Conservation (phyloP, 2,113 vertebrate species). For the western clawed frog (Xenopus tropicalis) region DNA sequence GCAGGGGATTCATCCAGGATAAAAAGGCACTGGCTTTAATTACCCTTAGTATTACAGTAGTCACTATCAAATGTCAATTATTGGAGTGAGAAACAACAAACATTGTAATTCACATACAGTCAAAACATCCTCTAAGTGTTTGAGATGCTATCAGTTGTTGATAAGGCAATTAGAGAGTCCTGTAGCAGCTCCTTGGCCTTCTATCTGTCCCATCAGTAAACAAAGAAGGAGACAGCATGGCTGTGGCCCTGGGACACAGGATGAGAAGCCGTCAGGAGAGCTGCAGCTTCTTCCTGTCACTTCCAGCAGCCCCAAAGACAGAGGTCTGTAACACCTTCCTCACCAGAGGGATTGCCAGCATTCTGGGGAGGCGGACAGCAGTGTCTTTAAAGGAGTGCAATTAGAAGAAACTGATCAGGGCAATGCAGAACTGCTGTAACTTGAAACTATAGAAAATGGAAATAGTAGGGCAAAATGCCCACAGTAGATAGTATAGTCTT, state of each 20-base stretch:
- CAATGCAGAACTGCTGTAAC: too few species aligned
- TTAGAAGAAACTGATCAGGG: too few species aligned
- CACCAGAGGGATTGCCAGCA: constrained; percentile 18
- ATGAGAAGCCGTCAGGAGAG: constrained; percentile 50
- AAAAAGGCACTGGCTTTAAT: constrained; percentile 42
- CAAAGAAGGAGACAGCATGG: constrained; percentile 64
- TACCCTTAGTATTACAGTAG: constrained; percentile 52
- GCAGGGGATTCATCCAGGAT: constrained; percentile 36
- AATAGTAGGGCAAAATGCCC: too few species aligned
- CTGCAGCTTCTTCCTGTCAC: constrained; percentile 41
- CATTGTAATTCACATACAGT: constrained; percentile 58
- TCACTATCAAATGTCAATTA: constrained; percentile 62
- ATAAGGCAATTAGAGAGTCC: constrained; percentile 56
- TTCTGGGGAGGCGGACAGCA: not conserved
- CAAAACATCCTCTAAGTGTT: constrained; percentile 64
- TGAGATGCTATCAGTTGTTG: constrained; percentile 50
- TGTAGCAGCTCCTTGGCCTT: constrained; percentile 46
- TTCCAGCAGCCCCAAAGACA: constrained; percentile 31
- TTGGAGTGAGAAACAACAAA: constrained; percentile 65
- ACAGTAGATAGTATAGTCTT: too few species aligned
- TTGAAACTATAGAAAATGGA: too few species aligned
- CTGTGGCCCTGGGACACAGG: constrained; percentile 59
- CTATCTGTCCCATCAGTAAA: constrained; percentile 66
- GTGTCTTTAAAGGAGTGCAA: too few species aligned
- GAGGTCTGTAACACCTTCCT: constrained; percentile 38